Base-by-base conservation (phyloP, 2,113 vertebrate species). In the Illadopsis cleaveri region DNA sequence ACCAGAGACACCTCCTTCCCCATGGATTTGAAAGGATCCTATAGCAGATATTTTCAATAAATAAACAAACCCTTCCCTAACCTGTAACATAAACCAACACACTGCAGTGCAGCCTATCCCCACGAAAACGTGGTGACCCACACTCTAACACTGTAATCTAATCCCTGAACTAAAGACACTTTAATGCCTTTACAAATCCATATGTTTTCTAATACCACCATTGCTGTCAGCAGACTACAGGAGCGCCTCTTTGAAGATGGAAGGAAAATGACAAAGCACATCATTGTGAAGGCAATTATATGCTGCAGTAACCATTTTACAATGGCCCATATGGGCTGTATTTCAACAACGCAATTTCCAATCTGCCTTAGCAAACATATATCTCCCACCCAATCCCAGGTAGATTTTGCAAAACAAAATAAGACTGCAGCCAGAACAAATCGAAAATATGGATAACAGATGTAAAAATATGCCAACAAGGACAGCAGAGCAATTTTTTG, bases 271-370 rank as follows among this genome's bases (percentile, higher is more conserved):
- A 98, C 97, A 97, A 97, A 98, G 98, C 97, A 98, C 97, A 97
- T 98, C 96, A 97, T 96, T 96, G 97, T 95, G 97, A 97, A 98
- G 92, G 97, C 97, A 98, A 98, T 98, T 98, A 98, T 97, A 98
- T 95, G 97, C 94, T 94, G 96, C 97, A 97, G 96, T 97, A 97
- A 97, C 95, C 96, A 96, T 95, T 98, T 97, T 93, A 96, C 96
- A 96, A 96, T 61, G 96, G 97, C 97, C 97, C 96, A 97, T 97
- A 97, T 97, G 95, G 96, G 97, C 97, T 97, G 96, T 94, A 98
- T 98, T 98, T 98, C 98, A 97, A 94, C 97, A 97, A 96, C 73
- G 86, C 94, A 98, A 98, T 98, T 98, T 98, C 97, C 96, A 97
- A 98, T 98, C 97, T 97, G 95, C 97, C 97, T 96, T 72, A 75